phyloP scores from a whole-genome alignment of 2,888 invertebrate genomes.

The Seladonia tumulorum region DNA sequence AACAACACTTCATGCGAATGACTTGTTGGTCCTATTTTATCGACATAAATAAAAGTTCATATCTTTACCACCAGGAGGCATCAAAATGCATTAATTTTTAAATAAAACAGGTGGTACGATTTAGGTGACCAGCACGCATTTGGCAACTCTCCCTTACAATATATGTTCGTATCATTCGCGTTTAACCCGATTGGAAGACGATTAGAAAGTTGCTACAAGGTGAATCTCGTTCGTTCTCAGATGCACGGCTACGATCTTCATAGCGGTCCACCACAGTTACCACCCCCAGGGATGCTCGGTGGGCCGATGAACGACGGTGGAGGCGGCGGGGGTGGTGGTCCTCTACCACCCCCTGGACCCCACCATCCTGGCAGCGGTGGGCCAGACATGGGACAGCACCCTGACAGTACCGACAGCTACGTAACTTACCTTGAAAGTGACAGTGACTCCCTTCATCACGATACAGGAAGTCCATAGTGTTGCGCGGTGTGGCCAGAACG shows the following conservation, averaged over 20 bases:
- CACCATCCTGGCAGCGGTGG: constrained; percentile 78
- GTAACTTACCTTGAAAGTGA: constrained; percentile 97
- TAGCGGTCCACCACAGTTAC: constrained; percentile 80
- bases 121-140: too few species aligned
- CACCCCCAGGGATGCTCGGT: constrained; percentile 82
- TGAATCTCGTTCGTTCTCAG: constrained; percentile 84
- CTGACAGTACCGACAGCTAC: constrained; percentile 94
- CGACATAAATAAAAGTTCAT: too few species aligned
- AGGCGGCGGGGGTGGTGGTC: constrained; percentile 78
- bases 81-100: too few species aligned
- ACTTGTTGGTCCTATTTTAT: too few species aligned
- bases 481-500: constrained; percentile 63
- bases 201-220: background rate
- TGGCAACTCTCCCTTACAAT: too few species aligned
- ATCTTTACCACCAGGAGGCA: too few species aligned
- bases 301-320: constrained; percentile 81
- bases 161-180: too few species aligned
- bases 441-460: constrained; percentile 86
- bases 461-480: constrained; percentile 86
- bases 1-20: too few species aligned
- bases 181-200: too few species aligned
- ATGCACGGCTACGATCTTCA: constrained; percentile 95
- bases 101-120: too few species aligned
- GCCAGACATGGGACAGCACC: constrained; percentile 89
- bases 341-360: constrained; percentile 78